Evolutionary conservation across 2,888 invertebrate genomes (phyloP), one percentile per base, ranked within the genome.

Genomic region (Patella ulyssiponensis): DNA sequence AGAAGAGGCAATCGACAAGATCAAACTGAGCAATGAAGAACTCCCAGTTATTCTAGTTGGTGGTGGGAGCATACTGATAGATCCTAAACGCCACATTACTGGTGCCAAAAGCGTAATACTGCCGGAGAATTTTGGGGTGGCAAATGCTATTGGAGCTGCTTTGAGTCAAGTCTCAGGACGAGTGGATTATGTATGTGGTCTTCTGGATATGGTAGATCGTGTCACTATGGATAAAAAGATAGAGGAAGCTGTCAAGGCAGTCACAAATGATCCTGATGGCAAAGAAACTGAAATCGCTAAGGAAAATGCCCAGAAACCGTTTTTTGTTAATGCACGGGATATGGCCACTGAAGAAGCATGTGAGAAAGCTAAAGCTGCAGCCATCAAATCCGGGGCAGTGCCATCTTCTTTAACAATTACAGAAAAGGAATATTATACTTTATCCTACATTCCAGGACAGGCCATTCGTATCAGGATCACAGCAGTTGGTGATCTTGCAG

Each of bases 121-220:
- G 5, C 88, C 88, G 9, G 75, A 82, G 20, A 75, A 87, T 76
- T 84, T 78, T 54, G 85, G 88, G 71, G 90, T 91, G 20, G 90
- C 90, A 7, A 91, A 91, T 82, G 90, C 91, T 7, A 86, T 91
- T 3, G 91, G 91, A 12, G 91, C 91, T 7, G 91, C 90, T 1
- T 81, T 91, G 1, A 87, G 90, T 75, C 89, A 90, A 76, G 84
- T 91, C 1, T 85, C 88, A 3, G 85, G 85, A 3, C 82, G 69
- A 23, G 78, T 87, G 9, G 90, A 90, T 71, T 74, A 79, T 2
- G 85, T 88, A 2, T 84, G 86, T 11, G 83, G 82, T 72, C 77
- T 90, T 23, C 75, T 82, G 20, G 80, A 84, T 44, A 79, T 78
- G 23, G 70, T 86, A 1, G 78, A 84, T 27, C 76, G 74, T 9